These are phyloP conservation scores for Pluvianellus socialis DNA, from an alignment of 2,113 vertebrate genomes.

Conservation along the genomic window DNA sequence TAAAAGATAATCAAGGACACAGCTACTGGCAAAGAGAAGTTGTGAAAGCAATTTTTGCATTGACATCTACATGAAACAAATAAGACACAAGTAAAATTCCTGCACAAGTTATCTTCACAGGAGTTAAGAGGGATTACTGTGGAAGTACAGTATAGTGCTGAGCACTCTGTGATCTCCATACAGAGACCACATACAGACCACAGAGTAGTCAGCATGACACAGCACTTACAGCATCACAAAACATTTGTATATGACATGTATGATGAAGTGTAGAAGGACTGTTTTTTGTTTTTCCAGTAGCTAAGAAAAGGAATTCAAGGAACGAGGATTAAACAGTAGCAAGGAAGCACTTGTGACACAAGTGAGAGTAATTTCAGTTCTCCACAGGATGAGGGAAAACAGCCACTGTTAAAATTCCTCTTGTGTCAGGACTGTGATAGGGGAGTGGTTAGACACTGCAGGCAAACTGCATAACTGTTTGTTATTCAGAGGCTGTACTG, in stretches of 20 bases:
- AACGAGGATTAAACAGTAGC: background rate
- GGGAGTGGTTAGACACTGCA: background rate
- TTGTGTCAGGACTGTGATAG: background rate
- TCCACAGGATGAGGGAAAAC: background rate
- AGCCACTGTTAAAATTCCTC: background rate
- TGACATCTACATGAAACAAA: background rate
- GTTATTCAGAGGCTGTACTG: background rate
- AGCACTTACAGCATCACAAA: background rate
- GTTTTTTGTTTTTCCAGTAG: background rate
- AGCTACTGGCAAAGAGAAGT: background rate
- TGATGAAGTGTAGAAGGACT: background rate
- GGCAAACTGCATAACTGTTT: background rate
- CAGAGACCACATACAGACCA: background rate
- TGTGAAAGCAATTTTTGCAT: background rate
- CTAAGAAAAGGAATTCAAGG: background rate
- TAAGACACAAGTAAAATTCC: background rate
- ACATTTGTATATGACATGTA: background rate
- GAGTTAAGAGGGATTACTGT: background rate
- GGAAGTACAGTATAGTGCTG: background rate
- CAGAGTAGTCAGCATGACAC: accelerated
- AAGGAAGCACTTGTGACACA: background rate
- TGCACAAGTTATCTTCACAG: background rate
- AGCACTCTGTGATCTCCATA: background rate
- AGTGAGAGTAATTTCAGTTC: background rate
- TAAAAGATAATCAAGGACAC: background rate